Base-by-base conservation (phyloP, 2,113 vertebrate species). In the Eurystomus gularis region DNA sequence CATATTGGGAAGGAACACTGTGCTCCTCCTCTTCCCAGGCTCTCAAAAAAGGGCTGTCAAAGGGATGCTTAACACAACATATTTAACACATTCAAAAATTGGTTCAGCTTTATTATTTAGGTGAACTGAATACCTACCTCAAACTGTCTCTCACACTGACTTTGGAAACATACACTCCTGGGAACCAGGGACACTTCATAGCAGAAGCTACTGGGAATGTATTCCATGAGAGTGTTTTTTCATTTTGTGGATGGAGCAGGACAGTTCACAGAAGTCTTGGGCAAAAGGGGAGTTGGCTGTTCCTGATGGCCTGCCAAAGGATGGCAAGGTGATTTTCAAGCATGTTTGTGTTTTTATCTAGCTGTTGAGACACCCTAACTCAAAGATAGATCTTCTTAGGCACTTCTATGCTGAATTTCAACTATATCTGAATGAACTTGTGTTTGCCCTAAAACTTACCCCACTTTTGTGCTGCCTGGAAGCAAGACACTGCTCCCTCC, bases 41-140 rank as follows among this genome's bases (percentile, higher is more conserved):
- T 46, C 95, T 88, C 52, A 82, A 91, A 95, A 71, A 39, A 91
- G 68, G 28, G 57, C 28, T 90, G 81, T 58, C 62, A 94, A 94
- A 84, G 78, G 15, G 31, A 58, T 17, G 3, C 65, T 66, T 70
- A 55, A 68, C n/a, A 13, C 33, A 72, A 88, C 55, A 39, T 40
- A 31, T 82, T 83, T 77, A 83, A 89, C 86, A 90, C 17, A 83
- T 64, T 97, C 46, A 73, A 48, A 87, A 96, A 88, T 86, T 68
- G 86, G 25, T 90, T 35, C 61, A 15, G 17, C 54, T 82, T 75
- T 90, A 78, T 92, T 92, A 49, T 94, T 49, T 31, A 60, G 70
- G 24, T 81, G 48, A 78, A 37, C 52, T 57, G 11, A 93, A 2
- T 40, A 49, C 46, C 25, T 40, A 49, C 46, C 25, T 62, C 16